Evolutionary conservation across 2,888 invertebrate genomes (phyloP), one percentile per base, ranked within the genome.

Genomic region (Tetragnatha montana): DNA sequence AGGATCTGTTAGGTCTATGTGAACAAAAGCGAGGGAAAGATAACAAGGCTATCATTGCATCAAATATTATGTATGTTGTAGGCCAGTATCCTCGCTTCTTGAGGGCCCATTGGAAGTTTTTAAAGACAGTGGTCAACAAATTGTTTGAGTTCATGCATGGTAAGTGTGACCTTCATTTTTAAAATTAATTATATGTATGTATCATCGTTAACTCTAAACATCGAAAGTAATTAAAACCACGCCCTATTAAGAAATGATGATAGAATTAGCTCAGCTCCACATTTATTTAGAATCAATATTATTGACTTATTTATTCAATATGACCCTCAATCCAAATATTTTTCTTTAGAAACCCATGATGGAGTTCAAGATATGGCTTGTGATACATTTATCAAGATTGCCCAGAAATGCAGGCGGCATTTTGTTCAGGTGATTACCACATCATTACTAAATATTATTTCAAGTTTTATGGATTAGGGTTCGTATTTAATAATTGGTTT

Each of bases 301-400:
- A 35, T 35, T 35, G 35, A 35, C 35, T 35, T 35, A 35, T 35
- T 35, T 4, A 35, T 35, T 35, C 35, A n/a, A n/a, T n/a, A n/a
- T 35, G 4, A 35, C 35, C 4, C 35, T 35, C 1, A 35, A 35
- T 2, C 35, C 35, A 1, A 35, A 35, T 35, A 35, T 35, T 12
- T 71, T 50, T 71, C 50, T 78, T 7, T 76, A 95, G 99, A 99
- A 95, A 99, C 99, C 86, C 99, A 99, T 93, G 99, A 99, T 94
- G 99, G 99, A 93, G 99, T 99, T 50, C 99, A 99, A 94, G 99
- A 99, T 93, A 99, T 99, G 99, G 99, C 99, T 91, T 99, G 99
- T 95, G 99, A 99, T 94, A 99, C 99, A 71, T 99, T 99, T 94
- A 99, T 99, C 92, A 99, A 99, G 95, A 99, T 99, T 93, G 98